Evolutionary conservation across 2,888 invertebrate genomes (phyloP).

Genomic region (Campoplex capitator): DNA sequence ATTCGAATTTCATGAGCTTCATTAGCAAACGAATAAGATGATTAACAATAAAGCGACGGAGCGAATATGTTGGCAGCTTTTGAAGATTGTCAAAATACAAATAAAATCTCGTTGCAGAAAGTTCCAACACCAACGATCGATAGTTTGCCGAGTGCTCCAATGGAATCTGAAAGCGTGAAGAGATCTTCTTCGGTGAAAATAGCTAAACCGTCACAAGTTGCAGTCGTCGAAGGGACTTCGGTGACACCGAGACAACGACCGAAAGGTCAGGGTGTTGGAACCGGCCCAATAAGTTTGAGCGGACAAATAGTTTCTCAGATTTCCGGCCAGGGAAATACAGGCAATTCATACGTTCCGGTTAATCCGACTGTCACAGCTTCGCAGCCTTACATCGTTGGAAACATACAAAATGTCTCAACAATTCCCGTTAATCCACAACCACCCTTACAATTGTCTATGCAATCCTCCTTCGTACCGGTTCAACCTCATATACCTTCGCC

Average conservation of each 20-base stretch:
- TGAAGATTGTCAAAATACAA: neutral
- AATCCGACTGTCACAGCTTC: conserved; percentile 74
- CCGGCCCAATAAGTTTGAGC: conserved; percentile 82
- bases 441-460: conserved; percentile 69
- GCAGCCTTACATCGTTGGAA: conserved; percentile 73
- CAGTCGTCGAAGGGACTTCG: conserved; percentile 90
- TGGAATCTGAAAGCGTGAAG: conserved; percentile 89
- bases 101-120: conserved; percentile 86
- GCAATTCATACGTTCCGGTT: conserved; percentile 76
- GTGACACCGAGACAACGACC: conserved; percentile 94
- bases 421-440: conserved; percentile 71
- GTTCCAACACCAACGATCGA: conserved; percentile 88
- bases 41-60: neutral
- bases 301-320: conserved; percentile 83
- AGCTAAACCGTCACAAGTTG: conserved; percentile 84
- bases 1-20: neutral
- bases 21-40: neutral
- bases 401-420: conserved; percentile 68
- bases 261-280: conserved; percentile 86
- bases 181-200: conserved; percentile 86
- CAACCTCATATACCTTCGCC: conserved; percentile 79
- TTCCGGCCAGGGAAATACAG: conserved; percentile 82
- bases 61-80: neutral
- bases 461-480: conserved; percentile 69
- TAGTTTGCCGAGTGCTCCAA: conserved; percentile 88